Conservation (phyloP, 2,113 vertebrate species). For the Malurus alboscapulatus region DNA sequence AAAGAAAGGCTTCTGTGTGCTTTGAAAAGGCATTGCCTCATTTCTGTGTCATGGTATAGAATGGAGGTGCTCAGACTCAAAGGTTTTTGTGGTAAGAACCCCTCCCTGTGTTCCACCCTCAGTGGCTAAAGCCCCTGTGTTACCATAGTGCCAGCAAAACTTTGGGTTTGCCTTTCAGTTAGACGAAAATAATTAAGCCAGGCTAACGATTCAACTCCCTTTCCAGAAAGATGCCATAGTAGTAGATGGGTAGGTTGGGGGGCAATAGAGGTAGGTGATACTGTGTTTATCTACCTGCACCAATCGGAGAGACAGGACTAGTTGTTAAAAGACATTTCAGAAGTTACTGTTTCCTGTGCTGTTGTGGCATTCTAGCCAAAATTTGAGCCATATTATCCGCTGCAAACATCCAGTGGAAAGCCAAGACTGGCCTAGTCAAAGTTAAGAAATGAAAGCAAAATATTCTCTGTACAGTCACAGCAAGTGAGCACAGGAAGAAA, state of each 20-base stretch:
- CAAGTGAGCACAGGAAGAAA: neutral
- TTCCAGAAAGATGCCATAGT: neutral
- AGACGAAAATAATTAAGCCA: neutral
- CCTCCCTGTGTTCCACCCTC: neutral
- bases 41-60: fast-evolving
- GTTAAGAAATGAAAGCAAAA: neutral
- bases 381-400: neutral
- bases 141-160: neutral
- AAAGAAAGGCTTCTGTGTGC: neutral
- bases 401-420: neutral
- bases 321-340: neutral
- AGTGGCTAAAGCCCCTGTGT: neutral
- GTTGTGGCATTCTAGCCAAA: neutral
- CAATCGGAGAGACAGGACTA: neutral
- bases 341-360: neutral
- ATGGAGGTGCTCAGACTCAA: neutral
- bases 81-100: neutral
- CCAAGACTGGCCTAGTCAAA: neutral
- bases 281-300: neutral
- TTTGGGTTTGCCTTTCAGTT: neutral
- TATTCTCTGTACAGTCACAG: neutral
- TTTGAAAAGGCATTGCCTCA: neutral
- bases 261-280: neutral
- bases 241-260: neutral
- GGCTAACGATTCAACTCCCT: neutral